phyloP scores from a whole-genome alignment of 2,113 vertebrate species.

The Puntigrus tetrazona region DNA sequence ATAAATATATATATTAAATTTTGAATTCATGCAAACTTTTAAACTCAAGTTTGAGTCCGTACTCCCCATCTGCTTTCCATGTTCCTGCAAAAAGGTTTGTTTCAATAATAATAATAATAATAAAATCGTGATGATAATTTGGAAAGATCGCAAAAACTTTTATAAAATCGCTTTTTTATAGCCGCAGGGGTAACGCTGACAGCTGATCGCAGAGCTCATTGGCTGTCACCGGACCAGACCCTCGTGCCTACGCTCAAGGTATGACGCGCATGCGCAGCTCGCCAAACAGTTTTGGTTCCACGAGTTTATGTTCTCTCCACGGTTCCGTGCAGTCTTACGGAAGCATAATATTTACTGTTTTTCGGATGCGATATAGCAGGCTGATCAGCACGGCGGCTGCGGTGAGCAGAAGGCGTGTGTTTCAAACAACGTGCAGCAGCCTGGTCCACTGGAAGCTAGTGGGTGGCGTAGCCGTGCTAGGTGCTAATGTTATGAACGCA shows the following conservation, averaged over 20 bases:
- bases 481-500: conserved; percentile 36
- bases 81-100: background rate
- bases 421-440: background rate
- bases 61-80: background rate
- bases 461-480: conserved; percentile 2
- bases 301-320: conserved; percentile 65
- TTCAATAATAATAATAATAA: background rate
- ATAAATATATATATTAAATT: too few relatives aligned
- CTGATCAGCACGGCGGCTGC: background rate
- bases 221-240: conserved; percentile 4
- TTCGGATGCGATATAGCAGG: background rate
- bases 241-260: background rate
- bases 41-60: background rate
- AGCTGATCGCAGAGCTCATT: conserved; percentile 13
- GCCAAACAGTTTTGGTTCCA: conserved; percentile 58
- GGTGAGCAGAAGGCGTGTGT: background rate
- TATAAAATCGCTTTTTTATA: background rate
- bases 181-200: background rate
- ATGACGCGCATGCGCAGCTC: conserved; percentile 64
- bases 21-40: too few relatives aligned
- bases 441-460: background rate
- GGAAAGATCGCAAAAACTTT: background rate
- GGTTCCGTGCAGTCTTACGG: background rate
- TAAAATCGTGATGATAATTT: background rate
- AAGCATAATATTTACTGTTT: background rate